Percentiles rank a stretch among this genome's conserved stretches.
These are phyloP conservation scores for Zaprionus capensis DNA, from an alignment of 1,140 invertebrate species.

Conservation along the genomic window DNA sequence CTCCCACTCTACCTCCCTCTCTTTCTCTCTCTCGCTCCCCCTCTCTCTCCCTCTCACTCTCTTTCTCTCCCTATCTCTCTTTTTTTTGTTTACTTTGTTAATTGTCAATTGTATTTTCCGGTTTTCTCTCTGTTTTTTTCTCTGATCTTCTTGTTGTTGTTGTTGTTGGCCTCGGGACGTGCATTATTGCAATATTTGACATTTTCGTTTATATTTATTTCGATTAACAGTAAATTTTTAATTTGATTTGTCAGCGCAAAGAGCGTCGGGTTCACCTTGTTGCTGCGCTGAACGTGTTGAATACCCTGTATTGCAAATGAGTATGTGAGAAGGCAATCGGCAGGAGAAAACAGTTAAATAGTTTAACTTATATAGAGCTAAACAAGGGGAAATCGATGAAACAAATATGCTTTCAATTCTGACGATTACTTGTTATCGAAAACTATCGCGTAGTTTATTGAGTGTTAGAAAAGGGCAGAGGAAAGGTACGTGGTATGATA, in stretches of 20 bases:
- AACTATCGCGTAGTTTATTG: too few relatives aligned
- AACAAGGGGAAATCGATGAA: too few relatives aligned
- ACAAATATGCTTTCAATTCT: too few relatives aligned
- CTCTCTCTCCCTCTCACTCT: neutral
- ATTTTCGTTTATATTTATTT: conserved; percentile 26
- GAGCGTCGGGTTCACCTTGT: neutral
- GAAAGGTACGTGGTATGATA: too few relatives aligned
- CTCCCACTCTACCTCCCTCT: too few relatives aligned
- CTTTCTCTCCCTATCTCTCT: too few relatives aligned
- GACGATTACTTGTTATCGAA: too few relatives aligned
- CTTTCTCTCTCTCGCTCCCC: neutral
- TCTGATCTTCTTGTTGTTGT: neutral
- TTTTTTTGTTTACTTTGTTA: conserved; percentile 38
- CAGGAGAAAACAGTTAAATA: neutral
- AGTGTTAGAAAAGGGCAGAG: too few relatives aligned
- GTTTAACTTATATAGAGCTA: too few relatives aligned
- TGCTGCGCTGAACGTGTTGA: neutral
- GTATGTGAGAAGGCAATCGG: neutral
- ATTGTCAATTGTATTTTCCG: conserved; percentile 27
- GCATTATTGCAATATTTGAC: conserved; percentile 13
- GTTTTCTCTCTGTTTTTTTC: neutral
- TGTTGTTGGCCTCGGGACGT: neutral
- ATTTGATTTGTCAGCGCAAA: conserved; percentile 25
- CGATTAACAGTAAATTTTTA: conserved; percentile 34
- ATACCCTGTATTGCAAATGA: neutral